These are phyloP conservation scores for Anthopleura xanthogrammica DNA, from an alignment of 92 coral and sea anemone species.

Conservation along the genomic window DNA sequence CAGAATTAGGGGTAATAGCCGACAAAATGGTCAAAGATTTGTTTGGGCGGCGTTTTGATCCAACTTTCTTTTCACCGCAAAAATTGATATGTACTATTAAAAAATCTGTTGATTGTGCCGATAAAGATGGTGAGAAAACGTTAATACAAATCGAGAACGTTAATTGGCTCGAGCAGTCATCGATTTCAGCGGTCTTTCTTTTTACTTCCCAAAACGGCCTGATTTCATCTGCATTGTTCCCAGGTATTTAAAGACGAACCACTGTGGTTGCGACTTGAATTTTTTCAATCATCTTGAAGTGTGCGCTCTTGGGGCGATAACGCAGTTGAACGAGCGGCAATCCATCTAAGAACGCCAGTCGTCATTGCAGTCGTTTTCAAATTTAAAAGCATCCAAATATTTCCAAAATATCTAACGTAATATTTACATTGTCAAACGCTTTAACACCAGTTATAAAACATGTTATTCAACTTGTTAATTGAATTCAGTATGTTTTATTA, in stretches of 20 bases:
- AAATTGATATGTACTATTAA: conserved; percentile 30
- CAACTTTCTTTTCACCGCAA: conserved; percentile 34
- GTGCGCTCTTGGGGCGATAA: conserved; percentile 13
- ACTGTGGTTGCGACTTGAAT: conserved; percentile 1
- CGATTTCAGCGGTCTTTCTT: conserved; percentile 26
- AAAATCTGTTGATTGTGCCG: conserved; percentile 37
- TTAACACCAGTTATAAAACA: neutral
- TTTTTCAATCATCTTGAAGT: neutral
- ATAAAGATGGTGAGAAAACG: conserved; percentile 23
- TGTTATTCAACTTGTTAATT: conserved; percentile 5
- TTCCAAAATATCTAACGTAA: conserved; percentile 1
- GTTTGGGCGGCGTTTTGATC: conserved; percentile 26
- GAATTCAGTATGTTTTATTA: conserved; percentile 3
- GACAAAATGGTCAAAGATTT: conserved; percentile 8
- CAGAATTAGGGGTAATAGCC: conserved; percentile 29
- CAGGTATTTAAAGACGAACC: conserved; percentile 8
- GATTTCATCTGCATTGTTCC: conserved; percentile 9
- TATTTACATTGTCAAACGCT: neutral
- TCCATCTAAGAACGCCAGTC: neutral
- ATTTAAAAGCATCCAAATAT: neutral
- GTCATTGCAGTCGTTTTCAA: neutral
- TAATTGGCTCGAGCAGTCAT: conserved; percentile 38
- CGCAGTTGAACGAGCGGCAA: neutral
- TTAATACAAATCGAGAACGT: conserved; percentile 11
- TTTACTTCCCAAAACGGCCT: neutral